Base-by-base conservation (phyloP, 1,140 invertebrate genomes). In the Atta texana region DNA sequence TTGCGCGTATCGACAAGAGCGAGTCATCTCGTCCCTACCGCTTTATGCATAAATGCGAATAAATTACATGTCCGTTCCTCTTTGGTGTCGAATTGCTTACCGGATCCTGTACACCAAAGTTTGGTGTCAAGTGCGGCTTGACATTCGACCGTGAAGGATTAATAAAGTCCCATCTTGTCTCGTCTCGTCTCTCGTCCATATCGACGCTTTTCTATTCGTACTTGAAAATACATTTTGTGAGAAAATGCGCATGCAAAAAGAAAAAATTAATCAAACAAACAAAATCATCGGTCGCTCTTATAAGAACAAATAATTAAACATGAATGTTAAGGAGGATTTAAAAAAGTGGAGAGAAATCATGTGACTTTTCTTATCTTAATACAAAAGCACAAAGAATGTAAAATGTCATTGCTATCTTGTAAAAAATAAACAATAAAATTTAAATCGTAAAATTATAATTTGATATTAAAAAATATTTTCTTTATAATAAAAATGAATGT, bases 21-120 rank as follows among this genome's bases (percentile, higher is more conserved):
- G 53, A 76, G 55, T 61, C 31, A 44, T 44, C 21, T 76, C 55
- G 53, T 14, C n/a, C 55, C 39, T 76, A 61, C 55, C 34, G 34
- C 59, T 64, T 78, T 78, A 78, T 66, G 39, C 76, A 78, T 78
- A 78, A 78, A 66, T 78, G 76, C 76, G 18, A 78, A 78, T 78
- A 64, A 78, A 78, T 78, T 78, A 78, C 76, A 24, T 77, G 57
- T 49, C 39, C 75, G 75, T 3, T 64, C 18, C 76, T 78, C 76
- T 66, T 64, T 66, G 61, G 75, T 24, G 21, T 78, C 76, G 61
- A 49, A 78, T 78, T 66, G 39, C 76, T 78, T 78, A 78, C 18
- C 76, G 61, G 59, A 78, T 78, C 76, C 28, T 8, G 7, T 78
- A 44, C 76, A 66, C 12, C 61, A 78, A 78, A 78, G 76, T 78